A percentile compares a stretch with the other conserved stretches of the same genome.
phyloP scores from a whole-genome alignment of 1,140 invertebrate genomes.

The Bombus impatiens region DNA sequence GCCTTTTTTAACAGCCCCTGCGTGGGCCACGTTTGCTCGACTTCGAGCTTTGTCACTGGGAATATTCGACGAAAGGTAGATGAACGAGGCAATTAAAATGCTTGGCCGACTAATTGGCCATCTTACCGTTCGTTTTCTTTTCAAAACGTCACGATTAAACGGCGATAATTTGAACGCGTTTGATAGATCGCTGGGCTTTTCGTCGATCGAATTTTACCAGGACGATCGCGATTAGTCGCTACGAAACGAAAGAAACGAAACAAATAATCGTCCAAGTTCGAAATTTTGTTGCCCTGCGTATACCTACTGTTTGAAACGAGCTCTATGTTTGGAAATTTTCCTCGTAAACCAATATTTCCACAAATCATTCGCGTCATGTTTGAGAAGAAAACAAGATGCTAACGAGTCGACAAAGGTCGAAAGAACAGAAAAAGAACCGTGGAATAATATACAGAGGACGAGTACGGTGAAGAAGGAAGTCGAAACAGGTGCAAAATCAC shows the following conservation, averaged over 20 bases:
- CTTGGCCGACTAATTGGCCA: background rate
- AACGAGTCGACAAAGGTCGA: slow-evolving; percentile 15
- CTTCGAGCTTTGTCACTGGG: background rate
- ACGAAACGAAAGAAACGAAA: too few relatives aligned
- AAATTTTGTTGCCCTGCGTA: too few relatives aligned
- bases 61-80: slow-evolving; percentile 6
- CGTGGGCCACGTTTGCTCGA: background rate
- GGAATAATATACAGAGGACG: slow-evolving; percentile 34
- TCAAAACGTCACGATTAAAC: too few relatives aligned
- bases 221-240: too few relatives aligned
- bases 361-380: background rate
- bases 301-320: background rate
- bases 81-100: slow-evolving; percentile 4
- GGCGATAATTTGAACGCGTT: background rate
- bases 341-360: background rate
- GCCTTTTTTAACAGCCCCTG: too few relatives aligned
- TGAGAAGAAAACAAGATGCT: background rate
- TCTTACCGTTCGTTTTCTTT: background rate
- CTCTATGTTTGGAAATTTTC: background rate
- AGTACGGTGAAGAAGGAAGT: slow-evolving; percentile 24
- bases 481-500: slow-evolving; percentile 41
- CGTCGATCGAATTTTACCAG: too few relatives aligned
- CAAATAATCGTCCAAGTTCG: too few relatives aligned
- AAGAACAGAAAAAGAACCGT: background rate
- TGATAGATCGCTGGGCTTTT: background rate